These are phyloP conservation scores for Drosophila erecta DNA, from an alignment of 1,140 invertebrate genomes.

Conservation along the genomic window DNA sequence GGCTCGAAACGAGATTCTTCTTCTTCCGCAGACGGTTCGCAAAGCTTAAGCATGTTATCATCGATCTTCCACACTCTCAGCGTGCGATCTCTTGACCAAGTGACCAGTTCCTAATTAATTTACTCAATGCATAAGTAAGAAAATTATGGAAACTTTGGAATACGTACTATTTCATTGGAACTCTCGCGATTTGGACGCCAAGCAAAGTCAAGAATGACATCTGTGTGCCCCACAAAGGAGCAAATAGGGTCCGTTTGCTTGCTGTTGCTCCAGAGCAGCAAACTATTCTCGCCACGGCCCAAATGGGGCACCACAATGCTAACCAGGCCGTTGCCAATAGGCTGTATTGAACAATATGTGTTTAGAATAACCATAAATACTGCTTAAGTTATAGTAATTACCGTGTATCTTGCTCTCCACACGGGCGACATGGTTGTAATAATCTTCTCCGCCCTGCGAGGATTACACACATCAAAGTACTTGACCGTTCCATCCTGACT, in stretches of 20 bases:
- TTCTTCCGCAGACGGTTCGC: constrained; percentile 84
- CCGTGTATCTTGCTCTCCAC: constrained; percentile 96
- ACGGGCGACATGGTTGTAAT: constrained; percentile 95
- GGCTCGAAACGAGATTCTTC: constrained; percentile 61
- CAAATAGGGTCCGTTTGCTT: constrained; percentile 90
- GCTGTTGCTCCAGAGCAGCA: constrained; percentile 92
- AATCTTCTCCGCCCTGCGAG: constrained; percentile 91
- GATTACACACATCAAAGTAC: constrained; percentile 96
- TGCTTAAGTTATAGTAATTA: constrained; percentile 74
- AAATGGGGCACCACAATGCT: constrained; percentile 95
- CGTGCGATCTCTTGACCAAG: constrained; percentile 97
- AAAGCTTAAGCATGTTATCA: constrained; percentile 91
- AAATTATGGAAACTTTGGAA: background rate
- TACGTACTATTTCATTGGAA: constrained; percentile 69
- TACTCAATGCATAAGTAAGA: background rate
- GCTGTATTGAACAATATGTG: constrained; percentile 85
- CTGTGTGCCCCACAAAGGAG: constrained; percentile 95
- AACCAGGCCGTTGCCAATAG: constrained; percentile 96
- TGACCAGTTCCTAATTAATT: constrained; percentile 92
- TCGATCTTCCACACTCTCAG: constrained; percentile 96
- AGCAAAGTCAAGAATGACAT: constrained; percentile 97
- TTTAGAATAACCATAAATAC: background rate
- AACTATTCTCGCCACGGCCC: constrained; percentile 91
- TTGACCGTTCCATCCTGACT: constrained; percentile 98
- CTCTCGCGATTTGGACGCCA: constrained; percentile 89